phyloP scores from a whole-genome alignment of 2,797 vertebrate genomes.

The Sebastes alutus region DNA sequence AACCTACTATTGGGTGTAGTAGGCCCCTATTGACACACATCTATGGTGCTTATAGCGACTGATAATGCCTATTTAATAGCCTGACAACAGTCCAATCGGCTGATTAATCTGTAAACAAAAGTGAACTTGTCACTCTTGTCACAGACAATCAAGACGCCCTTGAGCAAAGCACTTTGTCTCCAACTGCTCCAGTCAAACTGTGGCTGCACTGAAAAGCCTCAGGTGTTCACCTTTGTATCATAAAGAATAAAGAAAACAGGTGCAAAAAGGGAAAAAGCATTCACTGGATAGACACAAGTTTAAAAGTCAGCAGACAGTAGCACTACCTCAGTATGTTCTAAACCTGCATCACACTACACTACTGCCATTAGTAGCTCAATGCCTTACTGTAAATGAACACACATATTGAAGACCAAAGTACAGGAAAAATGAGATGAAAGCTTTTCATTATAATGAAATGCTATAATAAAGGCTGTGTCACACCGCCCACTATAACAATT shows the following conservation, averaged over 20 bases:
- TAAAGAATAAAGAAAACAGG: not conserved
- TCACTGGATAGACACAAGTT: not conserved
- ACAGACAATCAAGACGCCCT: too few species aligned
- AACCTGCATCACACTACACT: not conserved
- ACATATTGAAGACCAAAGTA: conserved; percentile 18
- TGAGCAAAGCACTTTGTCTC: not conserved
- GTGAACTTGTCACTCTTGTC: too few species aligned
- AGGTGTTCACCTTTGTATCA: not conserved
- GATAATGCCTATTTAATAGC: too few species aligned
- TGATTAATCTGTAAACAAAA: too few species aligned
- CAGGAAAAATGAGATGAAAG: conserved; percentile 26
- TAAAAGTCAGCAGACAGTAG: not conserved
- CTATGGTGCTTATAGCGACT: too few species aligned
- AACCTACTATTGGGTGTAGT: too few species aligned
- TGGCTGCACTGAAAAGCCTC: not conserved
- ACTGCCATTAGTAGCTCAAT: conserved; percentile 26
- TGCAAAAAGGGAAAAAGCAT: not conserved
- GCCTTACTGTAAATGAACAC: conserved; percentile 39
- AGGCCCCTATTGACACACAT: too few species aligned
- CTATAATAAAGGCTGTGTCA: conserved; percentile 50
- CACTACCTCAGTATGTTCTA: not conserved
- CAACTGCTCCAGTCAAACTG: not conserved
- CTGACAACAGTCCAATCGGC: too few species aligned
- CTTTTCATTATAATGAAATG: conserved; percentile 57
- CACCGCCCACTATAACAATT: conserved; percentile 65